Conservation (phyloP, 2,888 invertebrate genomes). For the Amphimallon solstitiale region DNA sequence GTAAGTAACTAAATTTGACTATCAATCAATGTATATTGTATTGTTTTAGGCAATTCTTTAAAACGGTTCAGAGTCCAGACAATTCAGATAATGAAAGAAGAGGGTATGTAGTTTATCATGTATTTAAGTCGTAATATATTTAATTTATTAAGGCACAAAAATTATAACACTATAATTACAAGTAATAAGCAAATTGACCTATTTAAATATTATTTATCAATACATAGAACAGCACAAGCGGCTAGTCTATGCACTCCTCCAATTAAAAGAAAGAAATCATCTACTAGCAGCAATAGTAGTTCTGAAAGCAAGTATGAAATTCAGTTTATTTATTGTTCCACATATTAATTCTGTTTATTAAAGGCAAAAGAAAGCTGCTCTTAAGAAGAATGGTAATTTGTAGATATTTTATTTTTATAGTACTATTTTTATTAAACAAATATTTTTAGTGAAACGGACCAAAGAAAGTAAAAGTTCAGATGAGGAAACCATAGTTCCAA, state of each 20-base stretch:
- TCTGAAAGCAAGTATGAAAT: conserved; percentile 22
- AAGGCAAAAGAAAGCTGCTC: conserved; percentile 5
- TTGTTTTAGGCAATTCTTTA: conserved; percentile 62
- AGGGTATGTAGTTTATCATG: conserved; percentile 46
- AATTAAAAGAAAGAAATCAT: conserved; percentile 17
- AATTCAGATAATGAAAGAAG: conserved; percentile 42
- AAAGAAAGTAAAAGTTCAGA: conserved; percentile 25
- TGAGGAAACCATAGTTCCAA: neutral
- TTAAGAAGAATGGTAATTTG: conserved; percentile 7
- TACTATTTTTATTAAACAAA: neutral
- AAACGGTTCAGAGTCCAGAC: conserved; percentile 51
- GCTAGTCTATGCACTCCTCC: neutral
- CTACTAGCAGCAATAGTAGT: conserved; percentile 19
- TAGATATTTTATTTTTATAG: neutral
- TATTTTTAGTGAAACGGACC: conserved; percentile 34
- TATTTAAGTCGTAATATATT: conserved; percentile 33
- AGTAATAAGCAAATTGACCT: neutral
- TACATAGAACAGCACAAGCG: conserved; percentile 3
- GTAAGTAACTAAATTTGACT: conserved; percentile 29
- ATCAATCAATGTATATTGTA: neutral
- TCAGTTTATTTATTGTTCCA: neutral
- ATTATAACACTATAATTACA: neutral
- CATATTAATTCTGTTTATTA: neutral
- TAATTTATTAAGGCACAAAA: neutral
- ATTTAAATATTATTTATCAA: conserved; percentile 12